Percentiles rank a stretch among this genome's conserved stretches.
Conservation (phyloP, 2,888 invertebrate species). For the Aspidiotus destructor region DNA sequence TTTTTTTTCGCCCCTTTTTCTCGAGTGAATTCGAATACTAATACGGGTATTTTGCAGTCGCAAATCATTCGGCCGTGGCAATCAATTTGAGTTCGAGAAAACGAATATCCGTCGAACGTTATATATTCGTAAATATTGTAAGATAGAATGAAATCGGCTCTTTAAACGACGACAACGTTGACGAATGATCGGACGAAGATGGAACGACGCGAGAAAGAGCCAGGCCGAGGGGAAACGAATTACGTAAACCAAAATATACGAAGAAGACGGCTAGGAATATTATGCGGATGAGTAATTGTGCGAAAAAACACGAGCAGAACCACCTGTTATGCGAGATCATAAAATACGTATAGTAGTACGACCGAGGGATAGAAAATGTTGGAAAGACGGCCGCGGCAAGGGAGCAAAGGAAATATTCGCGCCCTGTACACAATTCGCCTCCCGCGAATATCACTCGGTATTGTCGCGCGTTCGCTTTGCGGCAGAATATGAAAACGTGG, state of each 20-base stretch:
- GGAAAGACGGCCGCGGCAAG: not conserved
- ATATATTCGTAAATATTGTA: no score
- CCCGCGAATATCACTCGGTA: not conserved
- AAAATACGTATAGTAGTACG: not conserved
- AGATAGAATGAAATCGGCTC: not conserved
- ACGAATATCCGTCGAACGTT: no score
- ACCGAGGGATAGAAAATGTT: not conserved
- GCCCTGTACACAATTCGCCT: not conserved
- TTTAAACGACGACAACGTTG: not conserved
- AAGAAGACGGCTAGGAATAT: conserved; percentile 8
- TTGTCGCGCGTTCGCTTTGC: not conserved
- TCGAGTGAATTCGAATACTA: no score
- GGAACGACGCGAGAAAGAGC: no score
- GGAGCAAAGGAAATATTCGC: not conserved
- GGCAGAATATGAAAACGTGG: not conserved
- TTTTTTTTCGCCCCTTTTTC: no score
- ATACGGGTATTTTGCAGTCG: not conserved
- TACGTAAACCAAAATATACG: not conserved
- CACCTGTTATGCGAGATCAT: conserved; percentile 8
- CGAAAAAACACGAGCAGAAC: conserved; percentile 15
- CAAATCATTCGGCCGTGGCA: not conserved
- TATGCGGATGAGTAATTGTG: conserved; percentile 13
- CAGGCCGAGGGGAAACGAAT: conserved; percentile 1
- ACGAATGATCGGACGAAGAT: not conserved
- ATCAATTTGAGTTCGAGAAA: not conserved